Evolutionary conservation across 2,888 invertebrate species (phyloP), one percentile per base, ranked within the genome.

Genomic region (Drosophila borealis): DNA sequence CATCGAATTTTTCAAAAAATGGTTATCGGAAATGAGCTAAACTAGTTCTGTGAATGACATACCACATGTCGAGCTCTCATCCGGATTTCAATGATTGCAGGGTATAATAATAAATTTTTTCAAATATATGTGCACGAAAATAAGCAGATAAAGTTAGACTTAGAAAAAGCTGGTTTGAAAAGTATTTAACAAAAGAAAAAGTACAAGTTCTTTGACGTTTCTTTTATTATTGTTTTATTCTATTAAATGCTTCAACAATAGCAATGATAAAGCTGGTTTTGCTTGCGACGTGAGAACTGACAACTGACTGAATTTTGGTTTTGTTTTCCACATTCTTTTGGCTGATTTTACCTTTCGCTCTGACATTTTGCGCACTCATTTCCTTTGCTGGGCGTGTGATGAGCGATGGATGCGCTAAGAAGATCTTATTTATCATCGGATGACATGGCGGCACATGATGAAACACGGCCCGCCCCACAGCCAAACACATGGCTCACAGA

Each of bases 381-480:
- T 82, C 81, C 88, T 76, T 57, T 39, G 0, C 29, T 29, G 8
- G 41, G 10, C 36, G 39, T 50, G 46, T 48, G 67, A 63, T 48
- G 67, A 63, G 59, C 59, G 60, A 61, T 81, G 54, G 65, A 71
- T 68, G 76, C 61, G 81, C 73, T 82, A 77, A 82, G 77, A 71
- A 78, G 85, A 84, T 78, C 84, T 55, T 73, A 84, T 87, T 87
- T 82, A 76, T 81, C 81, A 87, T 81, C 76, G 50, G 69, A 75
- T 67, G 76, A 75, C 88, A 68, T 76, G 88, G 78, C 86, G 88
- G 76, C 81, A 74, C 62, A 81, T 81, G 81, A 84, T 84, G 76
- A 84, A 82, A 84, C 78, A 62, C 66, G 60, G 70, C 53, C 74
- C 67, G 13, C 5, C 6, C 33, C 46, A 6, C 41, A 14, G 36